Percentiles rank a stretch among this genome's conserved stretches.
These are phyloP conservation scores for Setipinna tenuifilis DNA, from an alignment of 2,797 vertebrate genomes.

Conservation along the genomic window DNA sequence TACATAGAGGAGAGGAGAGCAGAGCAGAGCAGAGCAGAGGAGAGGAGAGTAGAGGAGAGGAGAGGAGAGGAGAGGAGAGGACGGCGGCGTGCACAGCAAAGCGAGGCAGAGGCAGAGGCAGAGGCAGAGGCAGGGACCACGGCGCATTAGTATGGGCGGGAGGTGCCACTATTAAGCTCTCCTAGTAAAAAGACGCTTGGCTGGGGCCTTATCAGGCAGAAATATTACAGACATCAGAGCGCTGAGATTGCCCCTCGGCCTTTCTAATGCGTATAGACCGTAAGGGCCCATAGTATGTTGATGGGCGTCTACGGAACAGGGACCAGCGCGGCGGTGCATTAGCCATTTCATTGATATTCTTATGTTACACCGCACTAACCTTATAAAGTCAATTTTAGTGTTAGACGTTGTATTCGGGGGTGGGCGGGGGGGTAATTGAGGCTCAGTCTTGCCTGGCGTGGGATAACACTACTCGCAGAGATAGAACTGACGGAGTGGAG, in stretches of 20 bases:
- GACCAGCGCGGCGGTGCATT: not conserved
- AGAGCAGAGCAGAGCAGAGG: no score
- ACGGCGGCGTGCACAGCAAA: no score
- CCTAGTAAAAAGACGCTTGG: not conserved
- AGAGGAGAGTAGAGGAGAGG: no score
- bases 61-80: no score
- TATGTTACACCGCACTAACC: not conserved
- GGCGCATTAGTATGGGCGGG: slow-evolving; percentile 5
- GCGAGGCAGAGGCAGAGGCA: no score
- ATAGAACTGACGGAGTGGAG: not conserved
- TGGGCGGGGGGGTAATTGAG: not conserved
- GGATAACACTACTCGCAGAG: not conserved
- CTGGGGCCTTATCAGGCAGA: slow-evolving; percentile 5
- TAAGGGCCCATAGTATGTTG: not conserved
- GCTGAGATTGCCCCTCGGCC: slow-evolving; percentile 55
- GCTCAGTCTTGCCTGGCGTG: not conserved
- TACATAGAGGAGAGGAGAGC: slow-evolving; percentile 63
- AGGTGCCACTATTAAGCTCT: not conserved
- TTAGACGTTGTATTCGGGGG: not conserved
- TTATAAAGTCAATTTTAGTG: not conserved
- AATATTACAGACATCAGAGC: slow-evolving; percentile 34
- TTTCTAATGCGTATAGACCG: slow-evolving; percentile 47
- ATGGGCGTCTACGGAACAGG: not conserved
- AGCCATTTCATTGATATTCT: slow-evolving; percentile 6
- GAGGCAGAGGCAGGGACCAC: not conserved